A percentile compares a stretch with the other conserved stretches of the same genome.
phyloP scores from a whole-genome alignment of 2,113 vertebrate genomes.

The Saimiri boliviensis region DNA sequence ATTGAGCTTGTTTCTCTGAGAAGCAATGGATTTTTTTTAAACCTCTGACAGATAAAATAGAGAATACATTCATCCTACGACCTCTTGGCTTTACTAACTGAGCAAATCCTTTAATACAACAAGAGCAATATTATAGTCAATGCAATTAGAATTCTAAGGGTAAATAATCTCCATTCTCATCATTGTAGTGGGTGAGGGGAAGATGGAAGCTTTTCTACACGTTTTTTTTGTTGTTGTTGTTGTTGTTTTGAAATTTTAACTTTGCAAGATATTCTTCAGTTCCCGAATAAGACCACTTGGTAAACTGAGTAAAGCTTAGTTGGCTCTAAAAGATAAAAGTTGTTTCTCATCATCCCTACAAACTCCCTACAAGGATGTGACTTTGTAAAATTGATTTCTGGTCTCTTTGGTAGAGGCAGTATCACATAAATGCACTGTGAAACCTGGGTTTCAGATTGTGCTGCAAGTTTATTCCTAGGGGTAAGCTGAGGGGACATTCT shows the following conservation, averaged over 20 bases:
- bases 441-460: not conserved
- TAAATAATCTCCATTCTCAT: not conserved
- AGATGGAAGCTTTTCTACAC: not conserved
- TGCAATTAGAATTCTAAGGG: not conserved
- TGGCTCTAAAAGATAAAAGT: not conserved
- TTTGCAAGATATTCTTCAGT: not conserved
- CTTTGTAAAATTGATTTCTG: slow-evolving; percentile 5
- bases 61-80: not conserved
- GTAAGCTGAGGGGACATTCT: not conserved
- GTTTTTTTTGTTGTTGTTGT: not conserved
- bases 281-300: not conserved
- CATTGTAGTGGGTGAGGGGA: not conserved
- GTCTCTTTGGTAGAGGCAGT: not conserved
- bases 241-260: not conserved
- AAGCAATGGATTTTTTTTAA: not conserved
- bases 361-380: not conserved
- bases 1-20: slow-evolving; percentile 8
- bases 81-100: slow-evolving; percentile 29
- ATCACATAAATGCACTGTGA: not conserved
- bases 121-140: not conserved
- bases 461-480: not conserved
- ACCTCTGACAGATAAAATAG: not conserved
- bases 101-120: not conserved
- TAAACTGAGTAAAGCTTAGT: not conserved
- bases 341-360: not conserved